Percentiles rank a stretch among this genome's conserved stretches.
Evolutionary conservation across 2,113 vertebrate genomes (phyloP).

Genomic region (Myiopsitta monachus): DNA sequence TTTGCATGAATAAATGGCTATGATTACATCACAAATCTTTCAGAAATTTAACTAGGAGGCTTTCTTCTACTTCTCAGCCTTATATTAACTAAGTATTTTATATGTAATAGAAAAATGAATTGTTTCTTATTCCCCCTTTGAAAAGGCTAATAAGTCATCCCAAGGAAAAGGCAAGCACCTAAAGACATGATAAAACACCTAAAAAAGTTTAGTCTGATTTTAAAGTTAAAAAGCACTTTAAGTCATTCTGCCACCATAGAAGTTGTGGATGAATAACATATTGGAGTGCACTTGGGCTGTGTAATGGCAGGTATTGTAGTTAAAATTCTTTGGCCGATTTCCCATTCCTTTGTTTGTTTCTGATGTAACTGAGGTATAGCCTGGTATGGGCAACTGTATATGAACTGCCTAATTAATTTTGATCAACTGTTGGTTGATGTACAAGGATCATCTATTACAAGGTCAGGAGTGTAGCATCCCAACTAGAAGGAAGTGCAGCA

Average conservation of each 20-base stretch:
- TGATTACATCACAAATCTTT: background rate
- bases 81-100: background rate
- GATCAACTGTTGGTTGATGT: too few relatives aligned
- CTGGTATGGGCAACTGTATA: background rate
- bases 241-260: background rate
- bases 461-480: too few relatives aligned
- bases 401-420: background rate
- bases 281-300: accelerated
- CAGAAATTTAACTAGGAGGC: background rate
- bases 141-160: background rate
- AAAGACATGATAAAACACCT: background rate
- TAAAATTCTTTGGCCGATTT: background rate
- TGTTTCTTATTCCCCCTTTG: background rate
- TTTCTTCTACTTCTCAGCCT: background rate
- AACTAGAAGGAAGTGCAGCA: too few relatives aligned
- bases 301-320: background rate
- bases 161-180: background rate
- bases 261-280: background rate
- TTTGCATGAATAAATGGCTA: background rate
- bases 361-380: background rate
- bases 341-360: background rate
- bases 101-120: background rate
- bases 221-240: background rate
- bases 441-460: too few relatives aligned
- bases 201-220: background rate